A percentile compares a stretch with the other conserved stretches of the same genome.
These are phyloP conservation scores for Myioborus melanocephalus DNA, from an alignment of 2,797 vertebrate species.

Conservation along the genomic window DNA sequence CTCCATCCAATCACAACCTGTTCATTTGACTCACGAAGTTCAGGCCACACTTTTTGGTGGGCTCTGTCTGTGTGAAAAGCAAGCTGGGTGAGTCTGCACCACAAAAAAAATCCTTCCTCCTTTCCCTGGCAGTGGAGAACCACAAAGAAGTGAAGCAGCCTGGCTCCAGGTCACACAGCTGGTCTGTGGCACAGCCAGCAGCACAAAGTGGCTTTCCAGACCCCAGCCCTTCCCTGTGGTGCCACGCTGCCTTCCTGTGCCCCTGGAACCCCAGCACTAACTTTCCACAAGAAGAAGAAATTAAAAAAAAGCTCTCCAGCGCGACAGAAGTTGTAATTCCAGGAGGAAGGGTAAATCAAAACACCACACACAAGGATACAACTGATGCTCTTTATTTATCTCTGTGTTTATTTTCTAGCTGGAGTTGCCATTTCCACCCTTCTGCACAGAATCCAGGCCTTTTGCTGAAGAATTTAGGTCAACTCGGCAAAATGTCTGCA, in stretches of 20 bases:
- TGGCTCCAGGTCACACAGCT: neutral
- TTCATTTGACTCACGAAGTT: neutral
- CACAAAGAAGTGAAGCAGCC: neutral
- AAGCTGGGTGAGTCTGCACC: neutral
- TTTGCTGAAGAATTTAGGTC: slow-evolving; percentile 16
- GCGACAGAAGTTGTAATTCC: neutral
- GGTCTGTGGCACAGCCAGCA: neutral
- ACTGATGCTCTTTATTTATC: slow-evolving; percentile 6
- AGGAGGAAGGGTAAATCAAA: neutral
- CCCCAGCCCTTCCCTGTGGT: neutral
- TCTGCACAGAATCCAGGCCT: neutral
- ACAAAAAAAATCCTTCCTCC: neutral
- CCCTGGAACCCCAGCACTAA: neutral
- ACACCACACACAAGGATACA: neutral
- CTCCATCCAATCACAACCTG: neutral
- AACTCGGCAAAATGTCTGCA: neutral
- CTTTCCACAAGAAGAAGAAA: neutral
- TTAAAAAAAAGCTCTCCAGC: neutral
- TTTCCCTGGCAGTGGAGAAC: neutral
- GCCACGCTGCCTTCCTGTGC: neutral
- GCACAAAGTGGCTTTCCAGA: neutral
- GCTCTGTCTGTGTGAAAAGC: neutral
- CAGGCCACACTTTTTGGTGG: neutral
- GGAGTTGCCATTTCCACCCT: neutral
- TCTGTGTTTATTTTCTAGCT: neutral